Base-by-base conservation (phyloP, 1,140 invertebrate genomes). In the Zaprionus ornatus region DNA sequence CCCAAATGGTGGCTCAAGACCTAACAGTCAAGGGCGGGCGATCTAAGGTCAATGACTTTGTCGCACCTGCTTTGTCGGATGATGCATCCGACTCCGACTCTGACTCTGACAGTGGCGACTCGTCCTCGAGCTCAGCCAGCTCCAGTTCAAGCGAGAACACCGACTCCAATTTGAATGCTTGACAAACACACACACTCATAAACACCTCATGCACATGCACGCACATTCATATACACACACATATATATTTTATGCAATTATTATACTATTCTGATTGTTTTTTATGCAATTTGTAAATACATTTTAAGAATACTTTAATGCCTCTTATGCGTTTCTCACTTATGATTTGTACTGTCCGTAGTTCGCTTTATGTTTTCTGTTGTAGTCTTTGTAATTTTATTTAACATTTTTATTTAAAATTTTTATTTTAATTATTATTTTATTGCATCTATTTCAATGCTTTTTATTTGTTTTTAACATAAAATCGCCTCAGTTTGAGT, bases 1-100 rank as follows among this genome's bases (percentile, higher is more conserved):
- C 70, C 64, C 77, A 84, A 79, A 19, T 37, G 70, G 71, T 79
- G 78, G 71, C 85, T 37, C 74, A 90, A 90, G 84, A 88, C 77
- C 50, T 88, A 40, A 72, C 78, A 50, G 61, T 66, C 5, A 90
- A 81, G 35, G 69, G 32, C 12, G 63, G 64, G 19, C 61, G 32
- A 32, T 52, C 45, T 13, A 55, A 63, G 55, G 42, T 42, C 63
- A 50, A 12, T 9, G 61, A 23, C 25, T 21, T 19, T 23, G 19
- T 50, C 19, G 45, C 19, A 9, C 6, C 40, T 9, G 52, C 40
- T 23, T 61, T 23, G 5, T 74, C 72, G 52, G 71, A 75, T 48
- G 48, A 52, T 32, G 29, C 9, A 32, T 32, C 29, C 9, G 55
- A 67, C 13, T 32, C 29, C 9, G 55, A 67, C 13, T 15, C 45